Conservation (phyloP, 2,113 vertebrate genomes). For the Lophotis ruficrista region DNA sequence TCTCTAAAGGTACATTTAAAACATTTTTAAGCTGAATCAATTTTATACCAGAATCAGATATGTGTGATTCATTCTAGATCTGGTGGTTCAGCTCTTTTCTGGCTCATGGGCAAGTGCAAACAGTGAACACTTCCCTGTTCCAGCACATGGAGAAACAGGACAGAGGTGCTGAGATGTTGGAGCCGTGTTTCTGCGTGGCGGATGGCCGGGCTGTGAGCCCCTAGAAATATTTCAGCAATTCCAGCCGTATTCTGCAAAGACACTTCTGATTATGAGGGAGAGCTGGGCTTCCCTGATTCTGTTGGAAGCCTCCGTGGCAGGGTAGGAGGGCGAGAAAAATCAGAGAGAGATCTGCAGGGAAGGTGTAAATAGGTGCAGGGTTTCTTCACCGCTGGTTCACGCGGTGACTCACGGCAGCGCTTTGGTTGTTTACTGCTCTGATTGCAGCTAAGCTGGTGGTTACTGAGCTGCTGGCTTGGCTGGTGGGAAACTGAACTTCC, state of each 20-base stretch:
- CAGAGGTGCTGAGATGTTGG: background rate
- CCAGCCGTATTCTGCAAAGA: background rate
- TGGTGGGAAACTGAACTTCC: background rate
- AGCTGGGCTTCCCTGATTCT: background rate
- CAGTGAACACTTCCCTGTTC: background rate
- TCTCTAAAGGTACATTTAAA: background rate
- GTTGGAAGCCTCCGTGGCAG: background rate
- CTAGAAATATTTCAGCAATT: background rate
- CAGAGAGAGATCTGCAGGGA: background rate
- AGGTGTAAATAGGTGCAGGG: background rate
- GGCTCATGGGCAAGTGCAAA: background rate
- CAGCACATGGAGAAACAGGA: background rate
- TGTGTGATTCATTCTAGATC: background rate
- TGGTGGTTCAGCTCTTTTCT: background rate
- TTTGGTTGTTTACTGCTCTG: background rate
- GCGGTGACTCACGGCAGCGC: rapidly evolving
- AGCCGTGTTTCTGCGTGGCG: background rate
- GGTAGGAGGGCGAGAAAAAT: background rate
- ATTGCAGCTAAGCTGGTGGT: background rate
- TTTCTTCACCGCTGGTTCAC: background rate
- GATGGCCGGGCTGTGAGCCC: background rate
- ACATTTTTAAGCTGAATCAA: background rate
- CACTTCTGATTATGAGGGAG: background rate
- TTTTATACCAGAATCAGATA: background rate
- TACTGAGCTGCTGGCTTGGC: background rate